Base-by-base conservation (phyloP, 2,797 vertebrate species). In the Gobio occitaniae region DNA sequence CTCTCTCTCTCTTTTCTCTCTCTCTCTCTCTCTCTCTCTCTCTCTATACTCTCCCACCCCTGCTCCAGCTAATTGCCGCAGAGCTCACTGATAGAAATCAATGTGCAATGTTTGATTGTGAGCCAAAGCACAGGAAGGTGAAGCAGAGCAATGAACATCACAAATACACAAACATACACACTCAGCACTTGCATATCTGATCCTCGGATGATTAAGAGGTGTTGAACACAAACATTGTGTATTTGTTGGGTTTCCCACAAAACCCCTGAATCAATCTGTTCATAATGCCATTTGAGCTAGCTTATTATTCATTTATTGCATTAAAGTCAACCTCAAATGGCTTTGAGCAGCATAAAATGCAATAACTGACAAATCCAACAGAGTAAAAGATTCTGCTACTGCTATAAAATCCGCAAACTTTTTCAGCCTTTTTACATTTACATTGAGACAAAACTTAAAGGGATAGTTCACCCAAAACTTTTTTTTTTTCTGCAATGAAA, bases 81-180 rank as follows among this genome's bases (percentile, higher is more conserved):
- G 82, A 92, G 90, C 86, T 90, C 91, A 90, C 90, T 90, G 89
- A 92, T 92, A 84, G 71, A 92, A 93, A 91, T 92, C 87, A 68
- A 90, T 91, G 86, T 86, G 85, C 48, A 87, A 88, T 89, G 91
- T 89, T 89, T 91, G 86, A 90, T 89, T 86, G 69, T 79, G 82
- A 86, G 88, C 91, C 88, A 88, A 85, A 87, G 78, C 87, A 83
- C 48, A 89, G 82, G 82, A 91, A 89, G 81, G 66, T 86, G 74
- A 88, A 85, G 86, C 84, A 83, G 83, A 90, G 86, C 80, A 83
- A 83, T 83, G 68, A 70, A 84, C 79, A 85, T 75, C 77, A 81
- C 89, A 78, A 79, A 77, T 69, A 79, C 69, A 85, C 83, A 82
- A 61, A 78, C 86, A 87, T 83, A 80, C 78, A 68, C 54, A 82